A percentile compares a stretch with the other conserved stretches of the same genome.
These are phyloP conservation scores for Ophion slaviceki DNA, from an alignment of 2,888 invertebrate genomes.

Conservation along the genomic window DNA sequence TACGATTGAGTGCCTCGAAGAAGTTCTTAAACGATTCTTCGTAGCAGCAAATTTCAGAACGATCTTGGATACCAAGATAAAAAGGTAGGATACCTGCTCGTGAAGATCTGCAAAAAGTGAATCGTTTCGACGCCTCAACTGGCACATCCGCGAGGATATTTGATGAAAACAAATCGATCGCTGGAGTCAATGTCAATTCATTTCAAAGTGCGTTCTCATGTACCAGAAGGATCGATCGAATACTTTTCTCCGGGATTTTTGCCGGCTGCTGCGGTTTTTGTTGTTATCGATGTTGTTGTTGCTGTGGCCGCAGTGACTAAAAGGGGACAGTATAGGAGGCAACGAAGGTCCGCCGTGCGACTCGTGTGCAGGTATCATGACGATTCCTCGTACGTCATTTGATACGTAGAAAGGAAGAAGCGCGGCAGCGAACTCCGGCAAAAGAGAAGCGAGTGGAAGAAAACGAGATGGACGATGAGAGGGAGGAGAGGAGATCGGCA, in stretches of 20 bases:
- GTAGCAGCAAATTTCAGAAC: neutral
- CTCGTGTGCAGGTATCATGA: slow-evolving; percentile 45
- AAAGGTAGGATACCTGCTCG: neutral
- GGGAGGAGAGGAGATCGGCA: slow-evolving; percentile 35
- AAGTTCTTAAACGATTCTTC: neutral
- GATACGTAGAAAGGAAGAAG: slow-evolving; percentile 59
- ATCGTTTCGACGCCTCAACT: neutral
- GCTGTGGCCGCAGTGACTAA: slow-evolving; percentile 37
- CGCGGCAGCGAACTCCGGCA: slow-evolving; percentile 43
- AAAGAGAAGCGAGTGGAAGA: slow-evolving; percentile 23
- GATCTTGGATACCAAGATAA: neutral
- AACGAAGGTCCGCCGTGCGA: slow-evolving; percentile 19
- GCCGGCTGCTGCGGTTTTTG: slow-evolving; percentile 20
- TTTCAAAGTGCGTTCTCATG: slow-evolving; percentile 50
- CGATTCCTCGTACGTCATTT: slow-evolving; percentile 58
- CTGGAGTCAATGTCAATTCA: slow-evolving; percentile 37
- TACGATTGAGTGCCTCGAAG: too few species aligned
- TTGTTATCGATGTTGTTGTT: neutral
- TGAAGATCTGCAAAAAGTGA: neutral
- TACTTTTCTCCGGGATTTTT: neutral
- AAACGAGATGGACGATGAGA: slow-evolving; percentile 16
- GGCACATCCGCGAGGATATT: neutral
- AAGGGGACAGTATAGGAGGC: slow-evolving; percentile 46
- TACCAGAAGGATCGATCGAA: slow-evolving; percentile 37
- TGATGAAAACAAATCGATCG: slow-evolving; percentile 39